Conservation (phyloP, 2,888 invertebrate genomes). For the Eristalinus sepulchralis region DNA sequence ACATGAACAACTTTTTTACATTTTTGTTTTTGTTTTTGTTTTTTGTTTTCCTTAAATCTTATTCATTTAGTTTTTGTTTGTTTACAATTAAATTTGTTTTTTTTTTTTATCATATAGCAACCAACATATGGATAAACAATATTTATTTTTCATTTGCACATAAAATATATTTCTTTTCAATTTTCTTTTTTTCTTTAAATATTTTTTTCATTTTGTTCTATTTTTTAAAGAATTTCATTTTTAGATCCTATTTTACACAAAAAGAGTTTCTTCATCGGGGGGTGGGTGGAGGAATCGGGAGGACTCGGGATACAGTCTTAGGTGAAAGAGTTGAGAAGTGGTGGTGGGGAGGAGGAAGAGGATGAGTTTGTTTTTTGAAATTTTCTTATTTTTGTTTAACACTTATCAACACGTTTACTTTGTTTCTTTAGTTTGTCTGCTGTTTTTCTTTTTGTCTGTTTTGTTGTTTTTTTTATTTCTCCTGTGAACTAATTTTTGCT, state of each 20-base stretch:
- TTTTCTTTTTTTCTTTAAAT: too few species aligned
- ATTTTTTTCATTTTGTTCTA: conserved; percentile 21
- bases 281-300: background rate
- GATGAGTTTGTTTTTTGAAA: conserved; percentile 31
- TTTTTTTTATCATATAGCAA: conserved; percentile 46
- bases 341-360: background rate
- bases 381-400: conserved; percentile 46
- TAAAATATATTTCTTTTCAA: conserved; percentile 37
- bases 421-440: background rate
- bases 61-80: conserved; percentile 19
- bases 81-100: conserved; percentile 4
- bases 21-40: background rate
- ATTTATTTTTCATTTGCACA: conserved; percentile 47
- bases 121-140: conserved; percentile 57
- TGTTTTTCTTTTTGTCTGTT: background rate
- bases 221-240: conserved; percentile 28
- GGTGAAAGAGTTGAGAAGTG: background rate
- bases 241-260: background rate
- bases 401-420: conserved; percentile 8
- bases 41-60: conserved; percentile 21
- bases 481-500: conserved; percentile 32
- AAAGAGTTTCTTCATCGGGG: background rate
- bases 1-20: conserved; percentile 45
- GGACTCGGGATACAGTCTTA: background rate
- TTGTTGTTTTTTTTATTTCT: background rate